Evolutionary conservation across 2,113 vertebrate species (phyloP), one percentile per base, ranked within the genome.

Genomic region (Nothobranchius furzeri): DNA sequence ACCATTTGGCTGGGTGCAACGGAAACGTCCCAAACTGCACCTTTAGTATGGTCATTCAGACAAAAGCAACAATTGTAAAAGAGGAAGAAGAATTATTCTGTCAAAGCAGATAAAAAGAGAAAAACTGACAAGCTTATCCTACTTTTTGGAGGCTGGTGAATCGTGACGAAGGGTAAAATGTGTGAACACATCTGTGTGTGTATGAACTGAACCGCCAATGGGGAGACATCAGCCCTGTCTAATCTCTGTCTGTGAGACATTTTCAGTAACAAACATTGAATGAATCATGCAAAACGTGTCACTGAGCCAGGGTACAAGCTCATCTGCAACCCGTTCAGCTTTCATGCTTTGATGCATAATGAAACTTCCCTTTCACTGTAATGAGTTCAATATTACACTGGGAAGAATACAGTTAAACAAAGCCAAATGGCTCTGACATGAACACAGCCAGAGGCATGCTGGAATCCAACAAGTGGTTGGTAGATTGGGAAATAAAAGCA

Each of bases 261-360:
- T 73, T 75, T 72, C 62, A 68, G 64, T 48, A 82, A 85, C 84
- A 83, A 81, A 85, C 66, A 73, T 60, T 81, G 79, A 83, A 72
- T 86, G 79, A 83, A 72, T 86, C 79, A 79, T 72, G 70, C 72
- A 73, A 60, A 84, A 58, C 75, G 70, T 75, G 81, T 75, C 75
- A 68, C 53, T 14, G 60, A 66, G 68, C 60, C 60, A 69, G 56
- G 4, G 30, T 17, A 43, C 42, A 14, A 60, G 48, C 75, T 83
- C 66, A 73, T 76, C 68, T 66, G 60, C 68, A 60, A 13, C 4
- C 54, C 42, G 45, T 69, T 68, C 58, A 7, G 51, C 70, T 76
- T 74, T 78, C 79, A 74, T 68, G 78, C 76, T 10, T 68, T 73
- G 57, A 77, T 76, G 78, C 15, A 17, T 70, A 70, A 64, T 67